Percentiles rank a stretch among this genome's conserved stretches.
Conservation (phyloP, 2,113 vertebrate species). For the Silurus meridionalis region DNA sequence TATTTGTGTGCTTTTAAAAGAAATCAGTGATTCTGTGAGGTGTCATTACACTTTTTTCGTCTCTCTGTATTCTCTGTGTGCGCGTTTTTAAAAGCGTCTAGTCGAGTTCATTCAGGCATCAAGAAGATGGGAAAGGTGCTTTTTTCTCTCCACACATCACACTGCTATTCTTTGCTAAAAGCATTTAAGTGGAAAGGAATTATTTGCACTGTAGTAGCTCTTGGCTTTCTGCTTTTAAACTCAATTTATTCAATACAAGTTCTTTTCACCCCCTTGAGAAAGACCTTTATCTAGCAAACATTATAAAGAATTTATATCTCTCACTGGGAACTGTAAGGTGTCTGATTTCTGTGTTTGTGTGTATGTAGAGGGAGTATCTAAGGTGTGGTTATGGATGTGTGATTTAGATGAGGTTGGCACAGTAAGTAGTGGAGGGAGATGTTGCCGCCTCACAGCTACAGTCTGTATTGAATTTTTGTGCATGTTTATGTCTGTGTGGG, state of each 20-base stretch:
- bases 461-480: constrained; percentile 20
- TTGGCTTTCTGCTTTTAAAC: constrained; percentile 64
- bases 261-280: constrained; percentile 35
- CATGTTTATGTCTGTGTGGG: constrained; percentile 30
- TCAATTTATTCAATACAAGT: constrained; percentile 43
- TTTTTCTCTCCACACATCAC: constrained; percentile 71
- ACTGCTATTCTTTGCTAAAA: constrained; percentile 67
- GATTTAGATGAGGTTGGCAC: not conserved
- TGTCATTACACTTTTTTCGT: constrained; percentile 2
- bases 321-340: constrained; percentile 59
- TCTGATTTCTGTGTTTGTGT: constrained; percentile 43
- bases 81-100: constrained; percentile 64
- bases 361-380: not conserved
- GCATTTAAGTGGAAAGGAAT: constrained; percentile 64
- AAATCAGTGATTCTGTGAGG: constrained; percentile 15
- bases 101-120: constrained; percentile 55
- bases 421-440: not conserved
- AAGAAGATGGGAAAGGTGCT: constrained; percentile 58
- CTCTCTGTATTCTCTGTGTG: not conserved
- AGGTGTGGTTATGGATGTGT: constrained; percentile 21
- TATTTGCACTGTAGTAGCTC: constrained; percentile 67
- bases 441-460: not conserved
- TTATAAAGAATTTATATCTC: constrained; percentile 55
- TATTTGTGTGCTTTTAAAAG: constrained; percentile 22
- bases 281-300: constrained; percentile 47